These are phyloP conservation scores for Dendrolimus punctatus DNA, from an alignment of 1,140 invertebrate genomes.

Conservation along the genomic window DNA sequence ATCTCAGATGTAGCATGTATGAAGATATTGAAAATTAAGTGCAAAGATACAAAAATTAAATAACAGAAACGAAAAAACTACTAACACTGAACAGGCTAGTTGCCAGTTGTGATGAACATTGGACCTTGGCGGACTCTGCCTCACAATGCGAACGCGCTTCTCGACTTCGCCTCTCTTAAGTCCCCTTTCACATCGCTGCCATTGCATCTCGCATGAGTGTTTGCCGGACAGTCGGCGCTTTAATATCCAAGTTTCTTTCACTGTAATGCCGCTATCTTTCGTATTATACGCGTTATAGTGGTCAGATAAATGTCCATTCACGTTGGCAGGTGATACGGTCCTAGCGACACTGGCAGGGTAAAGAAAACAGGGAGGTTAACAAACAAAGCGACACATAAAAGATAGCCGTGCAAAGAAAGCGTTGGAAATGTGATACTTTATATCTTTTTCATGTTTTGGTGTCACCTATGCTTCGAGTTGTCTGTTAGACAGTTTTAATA, in stretches of 20 bases:
- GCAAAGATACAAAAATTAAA: conserved; percentile 37
- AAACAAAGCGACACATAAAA: conserved; percentile 39
- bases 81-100: conserved; percentile 77
- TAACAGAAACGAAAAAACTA: conserved; percentile 55
- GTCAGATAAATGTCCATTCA: conserved; percentile 60
- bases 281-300: conserved; percentile 75
- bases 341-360: conserved; percentile 56
- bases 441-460: conserved; percentile 11
- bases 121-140: conserved; percentile 67
- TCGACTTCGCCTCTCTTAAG: conserved; percentile 55
- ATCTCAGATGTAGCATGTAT: not conserved
- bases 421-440: conserved; percentile 35
- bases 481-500: too few species aligned
- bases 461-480: not conserved
- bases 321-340: conserved; percentile 57
- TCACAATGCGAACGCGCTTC: conserved; percentile 66
- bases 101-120: conserved; percentile 76
- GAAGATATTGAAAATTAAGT: conserved; percentile 12
- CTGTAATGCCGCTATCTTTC: conserved; percentile 62
- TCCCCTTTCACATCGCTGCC: conserved; percentile 47
- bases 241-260: conserved; percentile 61
- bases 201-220: conserved; percentile 61
- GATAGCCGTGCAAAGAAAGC: conserved; percentile 38
- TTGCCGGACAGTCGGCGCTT: conserved; percentile 51
- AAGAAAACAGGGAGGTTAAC: conserved; percentile 54